Conservation (phyloP, 1,140 invertebrate species). For the Ceratina australensis region DNA sequence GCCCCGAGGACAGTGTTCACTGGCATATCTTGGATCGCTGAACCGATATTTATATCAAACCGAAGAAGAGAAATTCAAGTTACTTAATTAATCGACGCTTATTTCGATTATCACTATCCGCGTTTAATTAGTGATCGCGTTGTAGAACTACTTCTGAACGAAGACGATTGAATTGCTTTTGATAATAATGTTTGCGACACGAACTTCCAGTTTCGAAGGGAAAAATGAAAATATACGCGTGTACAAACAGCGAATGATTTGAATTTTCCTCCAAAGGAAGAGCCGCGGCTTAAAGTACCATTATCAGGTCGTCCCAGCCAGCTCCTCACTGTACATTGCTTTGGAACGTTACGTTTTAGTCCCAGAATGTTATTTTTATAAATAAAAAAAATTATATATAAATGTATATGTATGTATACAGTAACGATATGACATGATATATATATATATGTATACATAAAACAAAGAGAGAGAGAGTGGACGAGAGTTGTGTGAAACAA, state of each 20-base stretch:
- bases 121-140: slow-evolving; percentile 34
- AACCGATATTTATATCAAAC: background rate
- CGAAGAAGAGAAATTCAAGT: background rate
- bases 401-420: slow-evolving; percentile 72
- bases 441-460: slow-evolving; percentile 34
- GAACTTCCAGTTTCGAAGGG: background rate
- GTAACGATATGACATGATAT: slow-evolving; percentile 68
- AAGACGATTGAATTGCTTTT: background rate
- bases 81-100: slow-evolving; percentile 41
- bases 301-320: slow-evolving; percentile 60
- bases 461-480: slow-evolving; percentile 39
- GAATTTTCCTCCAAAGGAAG: slow-evolving; percentile 13
- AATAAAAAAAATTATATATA: slow-evolving; percentile 67
- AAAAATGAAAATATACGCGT: slow-evolving; percentile 13
- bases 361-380: slow-evolving; percentile 77
- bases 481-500: slow-evolving; percentile 46
- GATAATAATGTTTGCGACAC: background rate
- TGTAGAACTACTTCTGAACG: slow-evolving; percentile 26
- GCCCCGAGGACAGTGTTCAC: background rate
- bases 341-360: slow-evolving; percentile 68
- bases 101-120: slow-evolving; percentile 28
- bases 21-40: slow-evolving; percentile 24
- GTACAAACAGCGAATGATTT: slow-evolving; percentile 24
- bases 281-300: slow-evolving; percentile 45
- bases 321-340: slow-evolving; percentile 61